Conservation (phyloP, 2,888 invertebrate genomes). For the Brachyptera putata region DNA sequence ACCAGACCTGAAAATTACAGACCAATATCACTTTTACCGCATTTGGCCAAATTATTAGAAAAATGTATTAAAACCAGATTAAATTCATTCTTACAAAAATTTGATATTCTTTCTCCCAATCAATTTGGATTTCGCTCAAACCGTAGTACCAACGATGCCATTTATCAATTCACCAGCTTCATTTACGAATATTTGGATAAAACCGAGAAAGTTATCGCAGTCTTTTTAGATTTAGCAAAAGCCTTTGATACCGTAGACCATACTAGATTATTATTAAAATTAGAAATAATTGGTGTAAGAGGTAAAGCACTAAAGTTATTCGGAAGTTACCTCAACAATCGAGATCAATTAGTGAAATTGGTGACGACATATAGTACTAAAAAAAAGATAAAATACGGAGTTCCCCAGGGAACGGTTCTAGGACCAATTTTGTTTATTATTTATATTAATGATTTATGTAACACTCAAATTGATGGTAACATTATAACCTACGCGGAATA, state of each 20-base stretch:
- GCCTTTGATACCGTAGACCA: background rate
- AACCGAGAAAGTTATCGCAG: background rate
- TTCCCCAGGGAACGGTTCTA: no score
- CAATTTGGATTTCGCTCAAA: background rate
- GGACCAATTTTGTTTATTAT: slow-evolving; percentile 29
- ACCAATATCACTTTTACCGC: background rate
- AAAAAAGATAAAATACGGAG: slow-evolving; percentile 17
- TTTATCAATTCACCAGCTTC: background rate
- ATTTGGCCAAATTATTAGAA: background rate
- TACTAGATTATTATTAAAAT: background rate
- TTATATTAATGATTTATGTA: slow-evolving; percentile 31
- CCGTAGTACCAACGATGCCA: background rate
- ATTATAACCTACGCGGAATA: slow-evolving; percentile 25
- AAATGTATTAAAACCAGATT: background rate
- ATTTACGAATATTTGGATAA: background rate
- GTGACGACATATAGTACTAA: slow-evolving; percentile 14
- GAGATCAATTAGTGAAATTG: slow-evolving; percentile 28
- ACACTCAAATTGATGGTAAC: slow-evolving; percentile 21
- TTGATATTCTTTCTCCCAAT: background rate
- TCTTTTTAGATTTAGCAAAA: background rate
- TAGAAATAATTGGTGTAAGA: slow-evolving; percentile 23
- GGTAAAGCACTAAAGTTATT: slow-evolving; percentile 24
- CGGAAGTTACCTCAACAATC: slow-evolving; percentile 26
- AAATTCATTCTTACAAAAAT: background rate
- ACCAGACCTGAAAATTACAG: background rate